phyloP scores from a whole-genome alignment of 2,113 vertebrate genomes.

The Numenius arquata region DNA sequence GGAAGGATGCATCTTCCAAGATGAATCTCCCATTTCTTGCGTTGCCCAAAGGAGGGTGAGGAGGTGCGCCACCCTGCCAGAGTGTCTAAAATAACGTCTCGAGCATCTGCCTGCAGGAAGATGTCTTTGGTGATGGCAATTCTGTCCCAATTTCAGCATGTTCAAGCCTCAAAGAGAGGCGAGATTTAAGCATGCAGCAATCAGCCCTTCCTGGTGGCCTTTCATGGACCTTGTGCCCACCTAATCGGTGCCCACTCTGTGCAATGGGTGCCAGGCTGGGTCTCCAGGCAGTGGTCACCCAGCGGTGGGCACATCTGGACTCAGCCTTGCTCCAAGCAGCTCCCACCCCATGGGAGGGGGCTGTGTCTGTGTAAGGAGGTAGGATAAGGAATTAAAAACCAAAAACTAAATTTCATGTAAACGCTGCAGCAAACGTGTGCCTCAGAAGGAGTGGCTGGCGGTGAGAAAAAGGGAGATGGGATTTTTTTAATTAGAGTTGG shows the following conservation, averaged over 20 bases:
- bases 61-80: background rate
- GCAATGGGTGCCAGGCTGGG: background rate
- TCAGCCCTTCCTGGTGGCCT: background rate
- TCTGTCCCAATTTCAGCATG: background rate
- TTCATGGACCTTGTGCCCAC: background rate
- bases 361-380: background rate
- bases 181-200: background rate
- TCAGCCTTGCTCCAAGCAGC: accelerated
- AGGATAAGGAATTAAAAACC: background rate
- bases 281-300: background rate
- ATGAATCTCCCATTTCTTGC: background rate
- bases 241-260: background rate
- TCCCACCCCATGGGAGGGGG: background rate
- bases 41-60: background rate
- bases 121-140: background rate
- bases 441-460: background rate
- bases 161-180: background rate
- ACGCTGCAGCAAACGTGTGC: background rate
- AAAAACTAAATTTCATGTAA: background rate
- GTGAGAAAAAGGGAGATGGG: background rate
- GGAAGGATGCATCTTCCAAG: background rate
- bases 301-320: background rate
- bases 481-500: background rate
- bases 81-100: background rate
- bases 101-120: background rate